A percentile compares a stretch with the other conserved stretches of the same genome.
Conservation (phyloP, 2,113 vertebrate genomes). For the Passer domesticus region DNA sequence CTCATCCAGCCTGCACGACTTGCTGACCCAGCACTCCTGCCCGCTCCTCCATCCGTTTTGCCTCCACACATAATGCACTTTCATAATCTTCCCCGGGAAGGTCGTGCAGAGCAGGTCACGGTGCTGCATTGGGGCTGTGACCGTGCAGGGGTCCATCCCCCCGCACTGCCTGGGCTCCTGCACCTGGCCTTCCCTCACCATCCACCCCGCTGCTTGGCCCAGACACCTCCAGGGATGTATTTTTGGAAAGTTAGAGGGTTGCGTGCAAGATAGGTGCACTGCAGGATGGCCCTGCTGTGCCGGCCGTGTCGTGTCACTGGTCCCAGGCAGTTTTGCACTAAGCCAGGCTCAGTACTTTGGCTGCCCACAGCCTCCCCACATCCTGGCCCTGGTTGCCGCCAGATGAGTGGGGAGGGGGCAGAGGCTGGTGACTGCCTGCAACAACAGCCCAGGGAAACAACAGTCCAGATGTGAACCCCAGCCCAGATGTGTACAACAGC, state of each 20-base stretch:
- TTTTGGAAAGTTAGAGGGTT: neutral
- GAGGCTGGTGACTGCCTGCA: neutral
- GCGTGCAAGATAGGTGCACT: neutral
- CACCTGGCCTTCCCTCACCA: neutral
- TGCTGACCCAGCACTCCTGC: constrained; percentile 60
- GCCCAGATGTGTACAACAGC: neutral
- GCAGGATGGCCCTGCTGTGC: neutral
- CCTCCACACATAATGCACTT: neutral
- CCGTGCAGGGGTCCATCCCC: fast-evolving
- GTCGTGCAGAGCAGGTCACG: neutral
- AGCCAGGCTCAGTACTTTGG: neutral
- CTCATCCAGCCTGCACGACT: neutral
- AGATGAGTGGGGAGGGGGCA: neutral
- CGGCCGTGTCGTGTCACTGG: fast-evolving
- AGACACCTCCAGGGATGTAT: neutral
- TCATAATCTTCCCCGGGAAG: neutral
- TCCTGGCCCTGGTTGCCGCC: neutral
- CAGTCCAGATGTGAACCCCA: neutral
- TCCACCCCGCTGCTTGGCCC: neutral
- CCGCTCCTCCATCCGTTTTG: constrained; percentile 18
- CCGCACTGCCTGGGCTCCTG: neutral
- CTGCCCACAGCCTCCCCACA: neutral
- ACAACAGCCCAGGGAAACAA: neutral
- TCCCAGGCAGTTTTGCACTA: neutral
- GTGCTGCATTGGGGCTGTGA: neutral